Base-by-base conservation (phyloP, 2,797 vertebrate species). In the Chrysocyon brachyurus region DNA sequence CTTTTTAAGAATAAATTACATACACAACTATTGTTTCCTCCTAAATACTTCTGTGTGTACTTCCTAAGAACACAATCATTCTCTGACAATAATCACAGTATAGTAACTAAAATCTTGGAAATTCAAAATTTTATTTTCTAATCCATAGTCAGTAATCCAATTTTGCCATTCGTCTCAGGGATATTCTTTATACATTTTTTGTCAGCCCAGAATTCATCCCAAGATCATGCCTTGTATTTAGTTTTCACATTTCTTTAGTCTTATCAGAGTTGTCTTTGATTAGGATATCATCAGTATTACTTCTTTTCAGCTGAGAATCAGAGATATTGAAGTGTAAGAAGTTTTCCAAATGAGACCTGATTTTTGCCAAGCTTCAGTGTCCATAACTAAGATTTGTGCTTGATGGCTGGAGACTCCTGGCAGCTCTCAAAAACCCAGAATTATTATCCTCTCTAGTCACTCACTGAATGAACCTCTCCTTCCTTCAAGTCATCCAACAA, bases 401-500 rank as follows among this genome's bases (percentile, higher is more conserved):
- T 31, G 6, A 49, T 66, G 33, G 57, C 7, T 54, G 5, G 81
- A 93, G 77, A 85, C 19, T 90, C 59, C 54, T 94, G 64, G 90
- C 86, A 95, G 87, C 57, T 78, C 59, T 21, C 26, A 94, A 75
- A 73, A 73, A 90, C 11, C 24, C 63, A 54, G 54, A 72, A 52
- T 87, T 12, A 86, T 46, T 93, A 36, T 64, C 49, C 90, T 93
- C 72, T 75, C 72, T 59, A 78, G 93, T 82, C n/a, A 2, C 77
- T 96, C 73, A 84, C 24, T 77, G 96, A 97, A 91, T 14, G 28
- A 96, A 89, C 68, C 79, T 96, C 92, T 93, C 85, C 81, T 93
- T 93, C 89, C 85, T 95, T 84, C 70, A 57, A 92, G 94, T 87
- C 87, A 96, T 90, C 97, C 96, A 94, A 61, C 79, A 93, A 82